These are phyloP conservation scores for Bovichtus variegatus DNA, from an alignment of 2,797 vertebrate genomes.

Conservation along the genomic window DNA sequence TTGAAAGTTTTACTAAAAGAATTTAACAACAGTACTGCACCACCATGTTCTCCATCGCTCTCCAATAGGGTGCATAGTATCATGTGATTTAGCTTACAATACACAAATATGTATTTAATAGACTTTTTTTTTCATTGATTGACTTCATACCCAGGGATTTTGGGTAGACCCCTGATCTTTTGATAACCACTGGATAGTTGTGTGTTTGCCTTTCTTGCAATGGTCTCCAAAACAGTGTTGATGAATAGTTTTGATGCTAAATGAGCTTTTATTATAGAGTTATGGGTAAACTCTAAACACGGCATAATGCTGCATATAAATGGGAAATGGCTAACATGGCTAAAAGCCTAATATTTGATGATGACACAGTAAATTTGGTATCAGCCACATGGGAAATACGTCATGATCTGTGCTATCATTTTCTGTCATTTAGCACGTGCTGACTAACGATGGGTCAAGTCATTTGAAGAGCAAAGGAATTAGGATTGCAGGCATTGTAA, in stretches of 20 bases:
- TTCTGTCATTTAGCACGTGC: constrained; percentile 6
- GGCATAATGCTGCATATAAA: constrained; percentile 23
- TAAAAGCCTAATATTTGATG: constrained; percentile 28
- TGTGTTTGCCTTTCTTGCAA: constrained; percentile 44
- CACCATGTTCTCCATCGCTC: not conserved
- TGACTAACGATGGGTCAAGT: constrained; percentile 26
- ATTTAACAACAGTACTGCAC: not conserved
- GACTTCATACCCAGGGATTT: constrained; percentile 27
- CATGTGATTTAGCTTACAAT: not conserved
- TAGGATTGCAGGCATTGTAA: constrained; percentile 26
- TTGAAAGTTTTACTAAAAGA: constrained; percentile 12
- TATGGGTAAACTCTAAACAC: constrained; percentile 17
- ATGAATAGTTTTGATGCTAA: constrained; percentile 8
- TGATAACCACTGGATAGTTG: constrained; percentile 72
- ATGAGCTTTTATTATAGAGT: constrained; percentile 31
- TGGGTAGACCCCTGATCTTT: constrained; percentile 33
- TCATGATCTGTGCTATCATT: constrained; percentile 21
- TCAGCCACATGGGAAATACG: constrained; percentile 30
- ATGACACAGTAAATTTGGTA: constrained; percentile 5
- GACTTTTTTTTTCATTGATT: constrained; percentile 7
- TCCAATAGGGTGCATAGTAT: not conserved
- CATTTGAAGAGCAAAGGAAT: constrained; percentile 15
- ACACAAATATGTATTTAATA: not conserved
- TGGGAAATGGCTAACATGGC: constrained; percentile 19
- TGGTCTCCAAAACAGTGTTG: constrained; percentile 35